A percentile compares a stretch with the other conserved stretches of the same genome.
Conservation (phyloP, 2,113 vertebrate genomes). For the Elaphurus davidianus region DNA sequence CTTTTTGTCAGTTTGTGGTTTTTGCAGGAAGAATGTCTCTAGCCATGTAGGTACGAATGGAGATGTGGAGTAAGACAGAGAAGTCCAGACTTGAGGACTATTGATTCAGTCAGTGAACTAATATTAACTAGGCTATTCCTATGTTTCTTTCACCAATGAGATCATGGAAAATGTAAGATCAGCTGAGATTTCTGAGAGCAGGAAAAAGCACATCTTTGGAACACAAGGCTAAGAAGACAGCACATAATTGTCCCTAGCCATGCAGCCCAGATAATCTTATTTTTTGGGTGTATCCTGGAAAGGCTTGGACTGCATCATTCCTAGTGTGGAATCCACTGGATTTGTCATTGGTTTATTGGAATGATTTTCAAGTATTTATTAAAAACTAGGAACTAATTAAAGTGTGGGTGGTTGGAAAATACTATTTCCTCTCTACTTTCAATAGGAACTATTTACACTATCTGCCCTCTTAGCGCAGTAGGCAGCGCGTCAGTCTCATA, state of each 20-base stretch:
- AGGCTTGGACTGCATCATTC: neutral
- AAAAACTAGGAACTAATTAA: neutral
- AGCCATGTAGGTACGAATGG: neutral
- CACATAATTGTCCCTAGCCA: neutral
- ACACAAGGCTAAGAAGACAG: neutral
- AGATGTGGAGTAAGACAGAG: neutral
- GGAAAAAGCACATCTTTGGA: too few relatives aligned
- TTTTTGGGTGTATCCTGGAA: neutral
- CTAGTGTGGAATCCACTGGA: neutral
- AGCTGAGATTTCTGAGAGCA: neutral
- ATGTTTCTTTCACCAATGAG: neutral
- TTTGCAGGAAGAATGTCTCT: neutral
- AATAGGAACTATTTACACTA: rapidly evolving
- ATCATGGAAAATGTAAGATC: neutral
- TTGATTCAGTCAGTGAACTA: neutral
- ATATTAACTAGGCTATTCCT: neutral
- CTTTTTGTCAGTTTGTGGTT: neutral
- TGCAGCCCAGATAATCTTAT: too few relatives aligned
- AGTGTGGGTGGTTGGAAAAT: rapidly evolving
- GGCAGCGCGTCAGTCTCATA: constrained; percentile 33
- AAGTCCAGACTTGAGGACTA: neutral
- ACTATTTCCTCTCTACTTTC: neutral
- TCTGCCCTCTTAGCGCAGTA: neutral
- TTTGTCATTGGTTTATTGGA: neutral
- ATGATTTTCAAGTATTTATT: neutral